Percentiles rank a stretch among this genome's conserved stretches.
phyloP scores from a whole-genome alignment of 1,140 invertebrate genomes.

The Xylocopa sonorina region DNA sequence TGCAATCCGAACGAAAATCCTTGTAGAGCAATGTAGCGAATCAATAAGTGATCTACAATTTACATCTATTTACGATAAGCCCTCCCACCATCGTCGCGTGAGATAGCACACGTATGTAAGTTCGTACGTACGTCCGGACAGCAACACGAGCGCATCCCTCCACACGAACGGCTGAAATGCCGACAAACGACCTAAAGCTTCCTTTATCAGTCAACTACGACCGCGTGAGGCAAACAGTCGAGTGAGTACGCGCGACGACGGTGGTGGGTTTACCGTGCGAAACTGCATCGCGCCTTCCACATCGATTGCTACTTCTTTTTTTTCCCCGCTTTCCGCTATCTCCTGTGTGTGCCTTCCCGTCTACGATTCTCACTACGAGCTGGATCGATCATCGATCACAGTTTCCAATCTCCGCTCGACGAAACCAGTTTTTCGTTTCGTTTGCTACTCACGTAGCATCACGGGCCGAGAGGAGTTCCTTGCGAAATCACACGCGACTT shows the following conservation, averaged over 20 bases:
- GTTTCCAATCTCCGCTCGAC: neutral
- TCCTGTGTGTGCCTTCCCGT: too few relatives aligned
- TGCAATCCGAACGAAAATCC: neutral
- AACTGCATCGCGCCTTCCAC: neutral
- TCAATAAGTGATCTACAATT: constrained; percentile 46
- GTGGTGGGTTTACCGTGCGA: constrained; percentile 6
- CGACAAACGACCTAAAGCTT: constrained; percentile 51
- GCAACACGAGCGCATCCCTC: constrained; percentile 16
- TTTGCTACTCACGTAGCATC: neutral
- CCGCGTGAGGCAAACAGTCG: constrained; percentile 72
- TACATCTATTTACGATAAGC: constrained; percentile 45
- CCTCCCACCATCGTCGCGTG: constrained; percentile 45
- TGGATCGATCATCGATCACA: constrained; percentile 31
- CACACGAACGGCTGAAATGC: constrained; percentile 36
- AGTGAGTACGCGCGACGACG: constrained; percentile 27
- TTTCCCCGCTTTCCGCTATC: neutral
- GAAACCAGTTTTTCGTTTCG: neutral
- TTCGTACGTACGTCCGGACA: constrained; percentile 42
- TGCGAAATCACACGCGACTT: neutral
- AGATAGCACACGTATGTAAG: constrained; percentile 61
- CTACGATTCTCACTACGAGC: neutral
- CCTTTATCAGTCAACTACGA: constrained; percentile 79
- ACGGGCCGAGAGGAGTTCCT: too few relatives aligned
- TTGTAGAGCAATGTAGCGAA: neutral
- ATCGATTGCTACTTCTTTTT: neutral